These are phyloP conservation scores for Hirtodrosophila alboralis DNA, from an alignment of 2,888 invertebrate species.

Conservation along the genomic window DNA sequence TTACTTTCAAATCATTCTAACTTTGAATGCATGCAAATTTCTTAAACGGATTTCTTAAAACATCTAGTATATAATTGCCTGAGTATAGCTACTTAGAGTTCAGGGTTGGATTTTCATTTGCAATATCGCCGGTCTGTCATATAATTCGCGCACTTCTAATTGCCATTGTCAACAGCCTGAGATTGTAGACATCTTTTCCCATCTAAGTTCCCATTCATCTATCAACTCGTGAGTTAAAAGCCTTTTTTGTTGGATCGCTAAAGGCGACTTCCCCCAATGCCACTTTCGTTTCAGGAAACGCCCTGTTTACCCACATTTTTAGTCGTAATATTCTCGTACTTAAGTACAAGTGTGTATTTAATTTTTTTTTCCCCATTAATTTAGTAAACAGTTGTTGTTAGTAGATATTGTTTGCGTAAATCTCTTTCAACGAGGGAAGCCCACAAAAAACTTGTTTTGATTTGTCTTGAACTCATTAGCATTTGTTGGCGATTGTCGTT, in stretches of 20 bases:
- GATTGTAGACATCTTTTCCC: constrained; percentile 1
- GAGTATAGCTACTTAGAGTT: constrained; percentile 26
- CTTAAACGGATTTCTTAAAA: constrained; percentile 36
- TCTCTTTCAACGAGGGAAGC: constrained; percentile 50
- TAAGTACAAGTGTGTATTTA: constrained; percentile 35
- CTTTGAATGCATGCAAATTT: constrained; percentile 45
- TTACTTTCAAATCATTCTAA: constrained; percentile 19
- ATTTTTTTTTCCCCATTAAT: constrained; percentile 67
- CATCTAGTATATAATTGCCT: constrained; percentile 14
- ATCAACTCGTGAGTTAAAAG: constrained; percentile 41
- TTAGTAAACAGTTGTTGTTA: constrained; percentile 50
- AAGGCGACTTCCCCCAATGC: constrained; percentile 12
- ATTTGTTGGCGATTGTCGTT: constrained; percentile 49
- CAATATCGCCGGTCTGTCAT: constrained; percentile 9
- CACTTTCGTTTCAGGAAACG: constrained; percentile 45
- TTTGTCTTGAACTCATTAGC: constrained; percentile 60
- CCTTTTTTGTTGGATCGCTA: constrained; percentile 14
- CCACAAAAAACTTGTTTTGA: constrained; percentile 52
- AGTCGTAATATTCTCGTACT: constrained; percentile 21
- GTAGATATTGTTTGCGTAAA: constrained; percentile 36
- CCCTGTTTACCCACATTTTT: constrained; percentile 50
- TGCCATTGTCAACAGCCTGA: constrained; percentile 62
- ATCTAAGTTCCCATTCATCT: constrained; percentile 15
- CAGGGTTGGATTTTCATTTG: constrained; percentile 35
- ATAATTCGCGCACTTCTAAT: constrained; percentile 59